A percentile compares a stretch with the other conserved stretches of the same genome.
Conservation (phyloP, 1,140 invertebrate genomes). For the Dendroctonus valens region DNA sequence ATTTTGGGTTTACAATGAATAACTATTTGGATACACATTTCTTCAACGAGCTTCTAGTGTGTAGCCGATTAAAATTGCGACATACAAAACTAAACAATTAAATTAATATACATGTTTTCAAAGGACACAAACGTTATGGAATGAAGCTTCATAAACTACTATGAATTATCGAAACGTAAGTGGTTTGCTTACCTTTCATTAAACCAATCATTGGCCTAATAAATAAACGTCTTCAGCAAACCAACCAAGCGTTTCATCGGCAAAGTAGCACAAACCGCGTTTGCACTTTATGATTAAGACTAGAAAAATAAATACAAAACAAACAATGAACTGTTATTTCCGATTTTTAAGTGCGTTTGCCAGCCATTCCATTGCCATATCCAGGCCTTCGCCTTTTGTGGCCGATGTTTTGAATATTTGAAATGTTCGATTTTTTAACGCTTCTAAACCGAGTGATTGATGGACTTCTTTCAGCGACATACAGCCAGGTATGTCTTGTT, state of each 20-base stretch:
- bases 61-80: no score
- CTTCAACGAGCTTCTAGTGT: no score
- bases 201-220: no score
- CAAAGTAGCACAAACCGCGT: not conserved
- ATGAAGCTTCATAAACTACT: no score
- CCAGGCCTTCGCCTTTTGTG: conserved; percentile 96
- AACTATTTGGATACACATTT: no score
- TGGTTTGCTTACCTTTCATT: no score
- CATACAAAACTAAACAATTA: no score
- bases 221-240: no score
- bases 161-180: no score
- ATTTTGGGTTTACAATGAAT: no score
- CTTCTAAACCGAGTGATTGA: conserved; percentile 91
- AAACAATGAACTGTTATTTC: conserved; percentile 62
- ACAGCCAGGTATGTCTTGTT: conserved; percentile 98
- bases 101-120: no score
- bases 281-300: conserved; percentile 29
- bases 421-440: conserved; percentile 95
- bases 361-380: conserved; percentile 99
- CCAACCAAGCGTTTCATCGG: not conserved
- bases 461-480: conserved; percentile 96
- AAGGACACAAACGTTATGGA: no score
- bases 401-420: conserved; percentile 99
- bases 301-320: conserved; percentile 33
- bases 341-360: conserved; percentile 83